These are phyloP conservation scores for Sarcoramphus papa DNA, from an alignment of 2,797 vertebrate species.

Conservation along the genomic window DNA sequence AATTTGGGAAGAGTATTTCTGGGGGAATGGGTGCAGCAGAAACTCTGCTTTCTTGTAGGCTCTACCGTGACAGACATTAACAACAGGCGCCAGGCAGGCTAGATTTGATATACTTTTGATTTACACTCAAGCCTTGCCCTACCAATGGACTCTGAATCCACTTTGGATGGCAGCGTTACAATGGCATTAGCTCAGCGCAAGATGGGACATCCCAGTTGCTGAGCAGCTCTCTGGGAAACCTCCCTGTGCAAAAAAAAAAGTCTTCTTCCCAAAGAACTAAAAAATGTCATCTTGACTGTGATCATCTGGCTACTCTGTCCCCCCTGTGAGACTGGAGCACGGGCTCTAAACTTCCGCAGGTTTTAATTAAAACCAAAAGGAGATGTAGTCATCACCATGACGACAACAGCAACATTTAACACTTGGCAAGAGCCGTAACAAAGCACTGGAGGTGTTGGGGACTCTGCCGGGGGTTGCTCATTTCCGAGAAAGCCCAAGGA, in stretches of 20 bases:
- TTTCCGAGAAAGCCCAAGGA: slow-evolving; percentile 1
- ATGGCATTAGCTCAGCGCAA: not conserved
- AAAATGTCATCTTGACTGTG: not conserved
- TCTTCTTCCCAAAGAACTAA: not conserved
- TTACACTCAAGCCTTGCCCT: not conserved
- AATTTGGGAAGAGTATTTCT: not conserved
- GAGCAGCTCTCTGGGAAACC: not conserved
- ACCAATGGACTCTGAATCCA: fast-evolving
- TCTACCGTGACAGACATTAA: not conserved
- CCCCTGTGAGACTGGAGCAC: not conserved
- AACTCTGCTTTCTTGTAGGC: not conserved
- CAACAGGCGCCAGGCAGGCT: not conserved
- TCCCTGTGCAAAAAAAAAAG: not conserved
- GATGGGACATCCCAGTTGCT: not conserved
- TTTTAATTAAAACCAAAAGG: slow-evolving; percentile 42
- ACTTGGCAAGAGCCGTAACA: slow-evolving; percentile 11
- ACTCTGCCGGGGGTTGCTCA: not conserved
- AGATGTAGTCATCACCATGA: not conserved
- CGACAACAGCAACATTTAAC: not conserved
- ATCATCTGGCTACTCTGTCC: not conserved
- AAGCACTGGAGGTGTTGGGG: slow-evolving; percentile 25
- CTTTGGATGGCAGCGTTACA: not conserved
- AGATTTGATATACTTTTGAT: not conserved
- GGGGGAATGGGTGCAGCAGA: not conserved
- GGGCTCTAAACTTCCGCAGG: not conserved